Evolutionary conservation across 2,888 invertebrate genomes (phyloP), one percentile per base, ranked within the genome.

Genomic region (Perizoma affinitatum): DNA sequence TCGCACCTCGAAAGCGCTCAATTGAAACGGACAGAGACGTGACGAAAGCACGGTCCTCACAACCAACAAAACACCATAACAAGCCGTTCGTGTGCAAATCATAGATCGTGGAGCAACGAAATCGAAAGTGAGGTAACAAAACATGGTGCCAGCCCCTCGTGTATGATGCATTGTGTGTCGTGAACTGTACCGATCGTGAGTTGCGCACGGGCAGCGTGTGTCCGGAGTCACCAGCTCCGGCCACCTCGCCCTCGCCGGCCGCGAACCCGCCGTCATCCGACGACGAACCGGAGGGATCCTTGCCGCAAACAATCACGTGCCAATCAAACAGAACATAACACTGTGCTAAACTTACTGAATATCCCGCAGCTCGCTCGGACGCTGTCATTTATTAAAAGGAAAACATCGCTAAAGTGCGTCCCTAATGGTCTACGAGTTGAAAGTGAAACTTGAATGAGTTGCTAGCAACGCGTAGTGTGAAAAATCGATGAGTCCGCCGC

Each of bases 201-300:
- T 83, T 86, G 88, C 92, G 90, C 84, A 91, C 92, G 86, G 92
- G 93, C 87, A 92, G 87, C 82, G 93, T 93, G 87, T 90, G 88
- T 56, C 90, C 92, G 64, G 90, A 75, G 78, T 88, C 90, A 66
- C 77, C 84, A 65, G 81, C 81, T 68, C 73, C 82, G 69, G 86
- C 87, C 70, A 69, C 80, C 72, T 83, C 87, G 67, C 75, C 84
- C 69, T 82, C 84, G 74, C 86, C 87, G 62, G 82, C 84, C 85
- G 87, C 88, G 84, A 92, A 91, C 66, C 92, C 93, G 80, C 92
- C 93, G 72, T 92, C 92, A 84, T 92, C 92, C 79, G 92, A 92
- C 76, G 93, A 93, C 65, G 92, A 92, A 79, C 91, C 91, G 79
- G 92, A 93, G 66, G 87, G 86, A 68, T 92, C 92, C 92, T 92